Evolutionary conservation across 2,113 vertebrate species (phyloP).

Genomic region (Oriolus oriolus): DNA sequence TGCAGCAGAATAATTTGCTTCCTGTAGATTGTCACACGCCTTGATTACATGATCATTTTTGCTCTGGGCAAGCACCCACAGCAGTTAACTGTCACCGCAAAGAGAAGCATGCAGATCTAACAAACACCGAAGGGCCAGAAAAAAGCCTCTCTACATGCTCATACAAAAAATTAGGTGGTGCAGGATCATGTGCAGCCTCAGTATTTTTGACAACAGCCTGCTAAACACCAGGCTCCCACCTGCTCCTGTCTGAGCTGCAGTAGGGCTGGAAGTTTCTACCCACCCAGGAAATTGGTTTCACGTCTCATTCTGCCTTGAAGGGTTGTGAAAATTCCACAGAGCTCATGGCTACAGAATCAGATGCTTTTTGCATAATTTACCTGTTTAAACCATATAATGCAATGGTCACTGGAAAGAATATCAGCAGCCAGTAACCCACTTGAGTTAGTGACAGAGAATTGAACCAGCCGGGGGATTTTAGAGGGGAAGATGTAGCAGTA

Average conservation of each 20-base stretch:
- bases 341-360: background rate
- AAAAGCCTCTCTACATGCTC: background rate
- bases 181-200: background rate
- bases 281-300: background rate
- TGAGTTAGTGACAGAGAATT: background rate
- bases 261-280: background rate
- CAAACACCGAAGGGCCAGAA: background rate
- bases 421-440: background rate
- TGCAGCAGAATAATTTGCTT: background rate
- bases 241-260: background rate
- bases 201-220: rapidly evolving
- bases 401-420: background rate
- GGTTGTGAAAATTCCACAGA: background rate
- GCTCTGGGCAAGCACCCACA: background rate
- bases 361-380: background rate
- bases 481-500: background rate
- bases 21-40: background rate
- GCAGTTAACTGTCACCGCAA: background rate
- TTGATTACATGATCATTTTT: background rate
- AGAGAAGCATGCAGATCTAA: background rate
- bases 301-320: background rate
- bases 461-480: background rate
- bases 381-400: background rate
- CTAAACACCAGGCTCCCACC: background rate
- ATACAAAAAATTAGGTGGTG: background rate